These are phyloP conservation scores for Melanophora roralis DNA, from an alignment of 2,888 invertebrate genomes.

Conservation along the genomic window DNA sequence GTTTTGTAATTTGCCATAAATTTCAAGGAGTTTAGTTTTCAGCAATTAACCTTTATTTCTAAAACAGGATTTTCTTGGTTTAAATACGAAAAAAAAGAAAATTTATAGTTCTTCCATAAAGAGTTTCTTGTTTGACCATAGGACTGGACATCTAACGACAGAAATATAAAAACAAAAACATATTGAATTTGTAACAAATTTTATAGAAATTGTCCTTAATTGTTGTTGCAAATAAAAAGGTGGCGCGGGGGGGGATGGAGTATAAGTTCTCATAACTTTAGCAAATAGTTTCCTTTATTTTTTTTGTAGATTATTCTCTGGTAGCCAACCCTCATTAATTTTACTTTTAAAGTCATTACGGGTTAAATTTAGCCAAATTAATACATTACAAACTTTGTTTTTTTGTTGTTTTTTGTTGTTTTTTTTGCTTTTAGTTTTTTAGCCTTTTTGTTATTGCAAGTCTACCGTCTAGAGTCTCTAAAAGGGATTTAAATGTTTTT, in stretches of 20 bases:
- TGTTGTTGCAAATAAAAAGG: conserved; percentile 12
- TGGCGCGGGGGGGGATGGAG: not conserved
- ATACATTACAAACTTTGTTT: conserved; percentile 73
- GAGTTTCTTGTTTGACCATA: conserved; percentile 39
- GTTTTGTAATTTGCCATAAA: conserved; percentile 52
- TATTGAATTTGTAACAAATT: conserved; percentile 59
- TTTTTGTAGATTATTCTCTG: conserved; percentile 60
- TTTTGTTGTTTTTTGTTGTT: not conserved
- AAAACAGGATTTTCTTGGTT: not conserved
- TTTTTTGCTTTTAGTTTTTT: conserved; percentile 2
- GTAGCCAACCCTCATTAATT: conserved; percentile 76
- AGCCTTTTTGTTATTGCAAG: not conserved
- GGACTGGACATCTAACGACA: conserved; percentile 5
- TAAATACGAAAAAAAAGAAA: conserved; percentile 8
- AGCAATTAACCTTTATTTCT: conserved; percentile 53
- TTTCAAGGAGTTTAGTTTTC: conserved; percentile 36
- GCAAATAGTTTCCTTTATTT: conserved; percentile 58
- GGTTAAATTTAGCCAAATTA: conserved; percentile 77
- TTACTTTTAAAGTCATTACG: conserved; percentile 78
- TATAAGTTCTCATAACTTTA: conserved; percentile 22
- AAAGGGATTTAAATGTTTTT: conserved; percentile 58
- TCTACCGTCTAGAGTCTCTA: conserved; percentile 23
- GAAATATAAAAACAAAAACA: conserved; percentile 29
- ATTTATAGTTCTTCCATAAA: conserved; percentile 57
- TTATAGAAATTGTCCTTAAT: conserved; percentile 53